These are phyloP conservation scores for Pterophyllum scalare DNA, from an alignment of 2,113 vertebrate genomes.

Conservation along the genomic window DNA sequence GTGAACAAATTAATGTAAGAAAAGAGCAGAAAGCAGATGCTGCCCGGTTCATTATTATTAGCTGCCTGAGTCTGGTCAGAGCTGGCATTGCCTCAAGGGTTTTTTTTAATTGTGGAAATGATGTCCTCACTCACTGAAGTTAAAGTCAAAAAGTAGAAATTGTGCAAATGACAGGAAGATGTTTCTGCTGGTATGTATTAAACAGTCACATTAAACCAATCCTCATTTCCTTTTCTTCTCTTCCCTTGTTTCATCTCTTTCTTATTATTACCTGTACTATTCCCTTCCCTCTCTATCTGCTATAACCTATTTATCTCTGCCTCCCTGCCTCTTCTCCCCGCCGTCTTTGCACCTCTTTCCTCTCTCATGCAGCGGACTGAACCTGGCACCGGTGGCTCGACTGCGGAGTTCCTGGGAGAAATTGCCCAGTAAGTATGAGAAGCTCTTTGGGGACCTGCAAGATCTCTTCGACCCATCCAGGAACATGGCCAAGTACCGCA, in stretches of 20 bases:
- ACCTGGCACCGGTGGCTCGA: constrained; percentile 91
- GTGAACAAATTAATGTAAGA: not conserved
- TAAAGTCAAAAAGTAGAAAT: not conserved
- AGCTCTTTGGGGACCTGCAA: constrained; percentile 94
- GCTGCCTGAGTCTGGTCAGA: constrained; percentile 19
- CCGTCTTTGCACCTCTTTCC: not conserved
- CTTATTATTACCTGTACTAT: not conserved
- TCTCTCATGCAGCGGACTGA: constrained; percentile 87
- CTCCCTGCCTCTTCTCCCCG: not conserved
- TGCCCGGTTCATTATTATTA: constrained; percentile 36
- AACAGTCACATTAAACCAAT: not conserved
- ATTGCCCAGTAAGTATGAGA: constrained; percentile 96
- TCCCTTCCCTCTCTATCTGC: not conserved
- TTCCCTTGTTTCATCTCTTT: not conserved
- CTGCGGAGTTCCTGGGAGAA: constrained; percentile 96
- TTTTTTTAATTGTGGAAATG: not conserved
- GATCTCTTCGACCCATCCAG: constrained; percentile 97
- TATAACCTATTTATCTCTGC: constrained; percentile 36
- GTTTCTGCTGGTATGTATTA: not conserved
- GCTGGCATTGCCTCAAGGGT: not conserved
- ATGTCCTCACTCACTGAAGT: not conserved
- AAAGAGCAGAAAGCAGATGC: not conserved
- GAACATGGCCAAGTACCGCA: constrained; percentile 98
- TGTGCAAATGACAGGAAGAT: not conserved
- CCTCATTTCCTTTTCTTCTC: not conserved